Evolutionary conservation across 2,113 vertebrate species (phyloP), one percentile per base, ranked within the genome.

Genomic region (Eolophus roseicapilla): DNA sequence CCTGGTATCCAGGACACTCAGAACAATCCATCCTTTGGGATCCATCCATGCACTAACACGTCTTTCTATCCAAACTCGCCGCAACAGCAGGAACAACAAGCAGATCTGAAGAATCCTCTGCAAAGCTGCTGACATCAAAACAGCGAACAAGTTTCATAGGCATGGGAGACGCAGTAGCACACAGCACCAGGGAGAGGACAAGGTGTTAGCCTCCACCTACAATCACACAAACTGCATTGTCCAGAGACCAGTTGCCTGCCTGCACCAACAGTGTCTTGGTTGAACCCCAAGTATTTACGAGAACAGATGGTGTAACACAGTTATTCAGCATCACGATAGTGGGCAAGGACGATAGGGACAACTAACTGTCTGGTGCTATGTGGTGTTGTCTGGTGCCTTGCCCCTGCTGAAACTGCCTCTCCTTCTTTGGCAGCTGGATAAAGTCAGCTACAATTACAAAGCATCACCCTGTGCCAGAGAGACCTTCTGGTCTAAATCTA

Each of bases 81-180:
- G 0, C 7, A 70, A 43, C 0, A 74, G 20, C 53, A 29, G 0
- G 3, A 71, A 46, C 20, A 23, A 35, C 0, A 5, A 62, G 11
- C 19, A 82, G n/a, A 52, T 4, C 18, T 20, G 20, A 67, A 83
- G 23, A 52, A 67, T 37, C 14, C 74, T 59, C 64, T 25, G 21
- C 31, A 83, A 83, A 12, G 60, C n/a, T 13, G 25, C 46, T 0
- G 8, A 44, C 50, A 65, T 3, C 15, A 44, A 23, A 65, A 82
- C 10, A 47, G 27, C 29, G 13, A 82, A 31, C 8, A 41, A 44
- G 10, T 27, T 20, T 46, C 33, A n/a, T 0, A 1, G 28, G 24
- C 31, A 6, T 2, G 8, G 64, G 46, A 86, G 57, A 52, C 9
- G 12, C 41, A 41, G n/a, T 5, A 41, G 12, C 11, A 5, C 12